Conservation (phyloP, 92 coral and sea anemone genomes). For the Pocillopora meandrina region DNA sequence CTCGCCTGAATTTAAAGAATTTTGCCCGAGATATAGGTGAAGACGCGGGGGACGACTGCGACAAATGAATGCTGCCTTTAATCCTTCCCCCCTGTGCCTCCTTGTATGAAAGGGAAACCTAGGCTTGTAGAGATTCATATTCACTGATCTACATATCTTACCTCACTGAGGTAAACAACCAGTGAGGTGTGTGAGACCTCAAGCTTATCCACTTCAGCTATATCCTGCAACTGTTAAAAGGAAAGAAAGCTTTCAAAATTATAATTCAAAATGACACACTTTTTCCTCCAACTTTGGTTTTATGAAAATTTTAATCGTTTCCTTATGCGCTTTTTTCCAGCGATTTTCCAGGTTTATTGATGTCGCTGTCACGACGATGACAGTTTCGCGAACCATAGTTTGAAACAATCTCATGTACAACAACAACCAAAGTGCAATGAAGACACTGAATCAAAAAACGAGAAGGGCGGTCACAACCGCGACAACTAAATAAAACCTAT, state of each 20-base stretch:
- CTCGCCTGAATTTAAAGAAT: no score
- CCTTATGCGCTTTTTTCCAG: background rate
- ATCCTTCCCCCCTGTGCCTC: no score
- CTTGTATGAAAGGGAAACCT: no score
- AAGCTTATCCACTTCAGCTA: slow-evolving; percentile 33
- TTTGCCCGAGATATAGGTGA: no score
- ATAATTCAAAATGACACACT: background rate
- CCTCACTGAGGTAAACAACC: slow-evolving; percentile 64
- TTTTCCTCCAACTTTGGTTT: background rate
- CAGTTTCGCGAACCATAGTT: background rate
- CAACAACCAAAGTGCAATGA: background rate
- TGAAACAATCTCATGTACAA: background rate
- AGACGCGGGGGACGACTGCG: no score
- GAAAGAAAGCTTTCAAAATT: no score
- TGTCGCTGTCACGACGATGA: background rate
- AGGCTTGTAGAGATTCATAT: background rate
- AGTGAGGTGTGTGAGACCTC: slow-evolving; percentile 62
- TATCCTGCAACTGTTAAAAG: slow-evolving; percentile 8
- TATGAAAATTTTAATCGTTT: no score
- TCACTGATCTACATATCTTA: slow-evolving; percentile 4
- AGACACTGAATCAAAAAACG: background rate
- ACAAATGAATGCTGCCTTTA: no score
- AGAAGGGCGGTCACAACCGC: no score
- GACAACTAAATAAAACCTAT: no score
- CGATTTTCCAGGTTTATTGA: slow-evolving; percentile 5